Evolutionary conservation across 2,797 vertebrate species (phyloP).

Genomic region (Danio albolineatus): DNA sequence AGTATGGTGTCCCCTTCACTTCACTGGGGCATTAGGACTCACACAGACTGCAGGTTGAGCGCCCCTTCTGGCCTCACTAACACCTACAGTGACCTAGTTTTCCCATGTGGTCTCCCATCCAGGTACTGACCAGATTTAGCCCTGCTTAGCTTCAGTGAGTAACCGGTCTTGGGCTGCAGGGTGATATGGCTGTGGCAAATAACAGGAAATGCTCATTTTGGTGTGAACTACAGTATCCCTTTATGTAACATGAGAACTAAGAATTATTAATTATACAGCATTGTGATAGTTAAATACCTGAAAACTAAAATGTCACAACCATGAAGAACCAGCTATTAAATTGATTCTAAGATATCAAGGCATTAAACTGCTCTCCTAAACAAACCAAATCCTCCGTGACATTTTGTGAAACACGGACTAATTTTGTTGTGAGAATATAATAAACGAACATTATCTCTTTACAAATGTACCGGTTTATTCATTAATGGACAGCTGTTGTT

Average conservation of each 20-base stretch:
- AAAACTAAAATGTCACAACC: not conserved
- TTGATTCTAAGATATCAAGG: not conserved
- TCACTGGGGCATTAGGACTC: too few species aligned
- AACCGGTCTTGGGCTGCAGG: too few species aligned
- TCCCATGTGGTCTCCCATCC: too few species aligned
- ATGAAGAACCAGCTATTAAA: not conserved
- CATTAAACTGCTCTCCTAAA: not conserved
- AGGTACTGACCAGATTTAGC: too few species aligned
- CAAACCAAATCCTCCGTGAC: not conserved
- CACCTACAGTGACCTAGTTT: too few species aligned
- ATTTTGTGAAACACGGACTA: not conserved
- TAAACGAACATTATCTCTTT: not conserved
- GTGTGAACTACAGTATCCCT: too few species aligned
- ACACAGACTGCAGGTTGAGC: too few species aligned
- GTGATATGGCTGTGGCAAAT: too few species aligned
- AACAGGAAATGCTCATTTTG: too few species aligned
- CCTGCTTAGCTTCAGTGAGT: too few species aligned
- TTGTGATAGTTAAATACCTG: not conserved
- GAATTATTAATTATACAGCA: not conserved
- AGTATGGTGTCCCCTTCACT: too few species aligned
- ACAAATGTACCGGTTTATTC: not conserved
- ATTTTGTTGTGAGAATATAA: not conserved
- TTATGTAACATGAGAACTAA: not conserved
- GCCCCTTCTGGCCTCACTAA: too few species aligned
- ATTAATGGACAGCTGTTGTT: not conserved